Base-by-base conservation (phyloP, 2,797 vertebrate species). In the Alcedo quadribrachys region DNA sequence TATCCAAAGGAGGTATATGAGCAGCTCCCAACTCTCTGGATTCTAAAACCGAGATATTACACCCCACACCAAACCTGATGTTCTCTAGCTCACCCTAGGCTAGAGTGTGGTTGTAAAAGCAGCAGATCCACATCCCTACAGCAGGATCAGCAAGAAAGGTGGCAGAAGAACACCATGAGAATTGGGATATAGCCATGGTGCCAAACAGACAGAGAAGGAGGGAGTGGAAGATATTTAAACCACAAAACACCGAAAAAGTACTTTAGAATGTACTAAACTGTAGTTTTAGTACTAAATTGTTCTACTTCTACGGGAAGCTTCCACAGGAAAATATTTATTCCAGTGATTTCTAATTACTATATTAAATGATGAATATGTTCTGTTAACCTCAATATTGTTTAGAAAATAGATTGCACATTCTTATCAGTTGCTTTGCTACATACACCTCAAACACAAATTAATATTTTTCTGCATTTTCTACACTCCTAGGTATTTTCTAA, bases 301-400 rank as follows among this genome's bases (percentile, higher is more conserved):
- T 37, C 37, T 37, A 37, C 37, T 37, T 37, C 37, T 37, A 37
- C 4, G 37, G 37, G 37, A 37, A 87, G 8, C 33, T 65, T 81
- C 33, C 54, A 10, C 27, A n/a, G 32, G 61, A 80, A 79, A 88
- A 87, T 11, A 81, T 88, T 77, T n/a, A 82, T 95, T 91, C 66
- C 25, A 68, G 54, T 55, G 33, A 61, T 81, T 50, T 84, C 21
- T 94, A 89, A 81, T 85, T 50, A 51, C 71, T 91, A 15, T 50
- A 61, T 81, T 58, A 76, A 91, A 92, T 77, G 35, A 92, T 87
- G 7, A 90, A 61, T 84, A 51, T n/a, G 19, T 88, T 91, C 77
- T 81, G 45, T 77, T 95, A 74, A 81, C 42, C 46, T 86, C 88
- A 91, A 77, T 92, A 77, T 68, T 62, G 57, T 82, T 92, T 68